A percentile compares a stretch with the other conserved stretches of the same genome.
Conservation (phyloP, 1,140 invertebrate genomes). For the Melanaphis sacchari region DNA sequence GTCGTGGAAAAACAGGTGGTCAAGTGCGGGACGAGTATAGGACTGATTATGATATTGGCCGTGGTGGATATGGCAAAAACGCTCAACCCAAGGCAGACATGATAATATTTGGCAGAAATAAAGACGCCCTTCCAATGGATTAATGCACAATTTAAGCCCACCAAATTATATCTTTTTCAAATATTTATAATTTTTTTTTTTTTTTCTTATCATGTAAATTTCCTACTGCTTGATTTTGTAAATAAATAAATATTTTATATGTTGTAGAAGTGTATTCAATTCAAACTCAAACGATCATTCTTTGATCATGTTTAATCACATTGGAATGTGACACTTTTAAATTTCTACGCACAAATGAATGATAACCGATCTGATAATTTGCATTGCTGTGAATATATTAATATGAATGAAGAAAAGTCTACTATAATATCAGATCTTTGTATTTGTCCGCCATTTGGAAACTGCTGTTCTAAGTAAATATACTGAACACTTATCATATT, state of each 20-base stretch:
- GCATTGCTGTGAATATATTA: constrained; percentile 70
- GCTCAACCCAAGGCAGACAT: constrained; percentile 79
- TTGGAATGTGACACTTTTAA: constrained; percentile 43
- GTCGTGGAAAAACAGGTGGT: constrained; percentile 96
- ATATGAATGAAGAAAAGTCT: constrained; percentile 65
- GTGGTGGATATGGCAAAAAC: constrained; percentile 97
- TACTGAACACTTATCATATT: constrained; percentile 2
- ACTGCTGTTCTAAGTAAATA: constrained; percentile 65
- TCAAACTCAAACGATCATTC: constrained; percentile 28
- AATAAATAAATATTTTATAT: constrained; percentile 58
- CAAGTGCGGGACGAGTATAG: constrained; percentile 99
- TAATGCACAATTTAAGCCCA: not conserved
- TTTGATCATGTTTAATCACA: constrained; percentile 33
- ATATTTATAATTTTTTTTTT: not conserved
- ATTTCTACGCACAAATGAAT: constrained; percentile 43
- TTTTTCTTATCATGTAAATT: not conserved
- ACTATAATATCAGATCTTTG: constrained; percentile 70
- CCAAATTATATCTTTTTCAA: not conserved
- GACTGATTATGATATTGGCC: constrained; percentile 94
- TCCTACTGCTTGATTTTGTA: not conserved
- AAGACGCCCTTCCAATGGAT: constrained; percentile 53
- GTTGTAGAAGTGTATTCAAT: constrained; percentile 50
- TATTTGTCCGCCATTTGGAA: constrained; percentile 68
- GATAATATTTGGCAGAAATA: constrained; percentile 49
- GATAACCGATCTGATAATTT: constrained; percentile 60